phyloP scores from a whole-genome alignment of 2,797 vertebrate genomes.

The Halcyon badia region DNA sequence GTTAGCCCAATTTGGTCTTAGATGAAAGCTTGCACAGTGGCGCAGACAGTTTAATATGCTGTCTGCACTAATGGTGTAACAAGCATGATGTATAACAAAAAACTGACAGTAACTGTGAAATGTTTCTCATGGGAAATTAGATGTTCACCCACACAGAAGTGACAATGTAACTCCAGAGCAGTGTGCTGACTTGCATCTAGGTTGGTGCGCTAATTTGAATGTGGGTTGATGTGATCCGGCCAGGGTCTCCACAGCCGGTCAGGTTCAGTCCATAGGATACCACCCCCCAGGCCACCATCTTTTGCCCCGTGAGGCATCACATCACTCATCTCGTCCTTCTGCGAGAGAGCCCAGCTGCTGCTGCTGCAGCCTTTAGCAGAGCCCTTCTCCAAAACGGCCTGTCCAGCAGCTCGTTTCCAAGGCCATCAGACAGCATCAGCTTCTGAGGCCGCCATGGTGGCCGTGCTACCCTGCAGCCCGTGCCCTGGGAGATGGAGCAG shows the following conservation, averaged over 20 bases:
- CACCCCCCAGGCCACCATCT: neutral
- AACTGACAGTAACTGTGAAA: neutral
- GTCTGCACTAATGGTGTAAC: neutral
- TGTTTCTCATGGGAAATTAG: neutral
- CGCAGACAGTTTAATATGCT: neutral
- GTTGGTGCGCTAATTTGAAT: neutral
- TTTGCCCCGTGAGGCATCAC: neutral
- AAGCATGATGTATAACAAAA: neutral
- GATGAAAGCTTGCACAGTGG: neutral
- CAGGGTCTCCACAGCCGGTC: neutral
- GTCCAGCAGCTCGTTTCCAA: neutral
- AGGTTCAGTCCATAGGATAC: too few relatives aligned
- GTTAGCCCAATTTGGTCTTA: neutral
- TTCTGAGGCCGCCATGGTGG: accelerated
- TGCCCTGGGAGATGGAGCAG: accelerated
- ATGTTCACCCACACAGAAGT: neutral
- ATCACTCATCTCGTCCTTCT: neutral
- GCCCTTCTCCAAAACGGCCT: neutral
- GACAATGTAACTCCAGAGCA: neutral
- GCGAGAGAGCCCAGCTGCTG: neutral
- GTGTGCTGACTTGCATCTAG: neutral
- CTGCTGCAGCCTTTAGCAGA: neutral
- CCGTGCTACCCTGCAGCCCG: neutral
- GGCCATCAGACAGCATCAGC: accelerated
- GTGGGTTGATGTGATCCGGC: neutral